Conservation (phyloP, 2,113 vertebrate species). For the Thinocorus orbignyianus region DNA sequence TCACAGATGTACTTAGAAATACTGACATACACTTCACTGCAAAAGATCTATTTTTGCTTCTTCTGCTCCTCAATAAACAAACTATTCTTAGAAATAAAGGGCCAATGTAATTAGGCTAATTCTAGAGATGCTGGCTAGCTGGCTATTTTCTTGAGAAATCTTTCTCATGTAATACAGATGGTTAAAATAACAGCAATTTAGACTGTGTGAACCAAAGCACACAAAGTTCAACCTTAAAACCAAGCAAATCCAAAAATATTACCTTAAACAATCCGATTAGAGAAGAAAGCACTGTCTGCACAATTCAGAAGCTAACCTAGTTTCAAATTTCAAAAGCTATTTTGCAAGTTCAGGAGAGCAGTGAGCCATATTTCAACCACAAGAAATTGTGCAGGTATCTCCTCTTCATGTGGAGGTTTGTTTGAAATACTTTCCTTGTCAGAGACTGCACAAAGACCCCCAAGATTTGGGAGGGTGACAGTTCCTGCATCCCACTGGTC, state of each 20-base stretch:
- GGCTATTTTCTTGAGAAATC: background rate
- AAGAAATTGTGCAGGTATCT: background rate
- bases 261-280: background rate
- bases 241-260: background rate
- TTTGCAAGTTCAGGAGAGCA: background rate
- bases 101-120: background rate
- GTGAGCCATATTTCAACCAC: background rate
- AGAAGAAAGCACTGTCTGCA: background rate
- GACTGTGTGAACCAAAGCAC: background rate
- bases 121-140: background rate
- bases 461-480: background rate
- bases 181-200: background rate
- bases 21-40: background rate
- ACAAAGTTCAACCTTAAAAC: background rate
- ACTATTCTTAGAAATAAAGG: background rate
- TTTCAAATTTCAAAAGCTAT: background rate
- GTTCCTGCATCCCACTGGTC: background rate
- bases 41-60: background rate
- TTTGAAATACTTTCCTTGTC: background rate
- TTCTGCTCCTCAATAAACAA: background rate
- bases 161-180: background rate
- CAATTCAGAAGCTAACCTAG: background rate
- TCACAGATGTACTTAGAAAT: background rate
- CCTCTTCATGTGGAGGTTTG: background rate
- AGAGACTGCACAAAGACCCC: background rate